Evolutionary conservation across 2,888 invertebrate species (phyloP).

Genomic region (Chelonus formosanus): DNA sequence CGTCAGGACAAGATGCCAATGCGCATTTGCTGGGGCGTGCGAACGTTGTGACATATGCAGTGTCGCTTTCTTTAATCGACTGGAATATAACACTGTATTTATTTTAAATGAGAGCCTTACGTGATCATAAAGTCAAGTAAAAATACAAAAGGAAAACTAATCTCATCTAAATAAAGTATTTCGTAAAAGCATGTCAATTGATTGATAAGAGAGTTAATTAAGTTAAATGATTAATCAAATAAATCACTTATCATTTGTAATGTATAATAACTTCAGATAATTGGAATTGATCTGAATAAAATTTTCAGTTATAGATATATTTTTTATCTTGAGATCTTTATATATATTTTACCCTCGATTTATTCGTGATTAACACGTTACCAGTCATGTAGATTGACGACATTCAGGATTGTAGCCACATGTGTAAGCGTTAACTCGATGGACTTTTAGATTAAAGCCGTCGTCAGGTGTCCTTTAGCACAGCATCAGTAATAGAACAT

Average conservation of each 20-base stretch:
- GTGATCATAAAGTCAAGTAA: constrained; percentile 18
- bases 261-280: too few relatives aligned
- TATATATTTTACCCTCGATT: constrained; percentile 10
- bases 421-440: constrained; percentile 22
- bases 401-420: constrained; percentile 10
- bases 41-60: constrained; percentile 65
- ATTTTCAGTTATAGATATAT: background rate
- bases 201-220: too few relatives aligned
- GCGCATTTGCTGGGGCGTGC: constrained; percentile 60
- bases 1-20: constrained; percentile 52
- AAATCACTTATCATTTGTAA: too few relatives aligned
- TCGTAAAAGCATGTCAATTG: too few relatives aligned
- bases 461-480: constrained; percentile 18
- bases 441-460: constrained; percentile 20
- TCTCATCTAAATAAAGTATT: background rate
- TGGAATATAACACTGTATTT: constrained; percentile 19
- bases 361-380: constrained; percentile 25
- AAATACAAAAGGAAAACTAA: constrained; percentile 2
- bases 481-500: constrained; percentile 6
- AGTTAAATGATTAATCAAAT: too few relatives aligned
- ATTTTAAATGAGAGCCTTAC: constrained; percentile 21
- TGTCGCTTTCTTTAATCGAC: constrained; percentile 64
- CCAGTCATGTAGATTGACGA: constrained; percentile 23
- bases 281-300: too few relatives aligned
- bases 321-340: constrained; percentile 7